Base-by-base conservation (phyloP, 2,113 vertebrate species). In the Donacobius atricapilla region DNA sequence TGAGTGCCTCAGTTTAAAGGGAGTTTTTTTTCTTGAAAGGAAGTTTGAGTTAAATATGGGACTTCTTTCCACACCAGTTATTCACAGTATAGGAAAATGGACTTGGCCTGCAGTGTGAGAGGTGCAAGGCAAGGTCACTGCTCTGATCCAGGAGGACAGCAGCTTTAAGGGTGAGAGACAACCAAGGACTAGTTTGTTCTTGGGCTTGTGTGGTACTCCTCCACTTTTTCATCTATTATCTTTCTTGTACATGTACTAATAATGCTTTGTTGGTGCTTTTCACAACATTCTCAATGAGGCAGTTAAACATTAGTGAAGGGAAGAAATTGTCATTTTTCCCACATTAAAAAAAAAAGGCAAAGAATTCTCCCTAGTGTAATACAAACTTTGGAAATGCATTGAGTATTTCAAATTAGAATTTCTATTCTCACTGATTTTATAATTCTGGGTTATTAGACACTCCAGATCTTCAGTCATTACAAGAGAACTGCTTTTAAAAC, bases 1-100 rank as follows among this genome's bases (percentile, higher is more conserved):
- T 15, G 22, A 47, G 9, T 47, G 11, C 7, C 53, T 83, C 16
- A 35, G 23, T 89, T 83, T 35, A 50, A 64, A 42, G 16, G 6
- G 24, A 27, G 3, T 39, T 39, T 39, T 20, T 18, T 56, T 16
- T 39, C 57, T 47, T 50, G 30, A 68, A 86, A 76, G 6, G 8
- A 39, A 1, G 0, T 5, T 50, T 0, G 5, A 71, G 15, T 71
- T 71, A n/a, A n/a, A n/a, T n/a, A n/a, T n/a, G n/a, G 72, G 48
- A 44, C 5, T 83, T 68, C 16, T 58, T 73, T 22, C 21, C 3
- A 2, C 7, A 57, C 4, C 6, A 17, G 7, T 51, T 51, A 24
- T 22, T 23, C n/a, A 72, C 65, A 91, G 33, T 9, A 4, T 54
- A 50, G 14, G 14, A 22, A 66, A 76, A 57, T 50, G 9, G 7